Percentiles rank a stretch among this genome's conserved stretches.
These are phyloP conservation scores for Amphiprion ocellaris DNA, from an alignment of 2,113 vertebrate species.

Conservation along the genomic window DNA sequence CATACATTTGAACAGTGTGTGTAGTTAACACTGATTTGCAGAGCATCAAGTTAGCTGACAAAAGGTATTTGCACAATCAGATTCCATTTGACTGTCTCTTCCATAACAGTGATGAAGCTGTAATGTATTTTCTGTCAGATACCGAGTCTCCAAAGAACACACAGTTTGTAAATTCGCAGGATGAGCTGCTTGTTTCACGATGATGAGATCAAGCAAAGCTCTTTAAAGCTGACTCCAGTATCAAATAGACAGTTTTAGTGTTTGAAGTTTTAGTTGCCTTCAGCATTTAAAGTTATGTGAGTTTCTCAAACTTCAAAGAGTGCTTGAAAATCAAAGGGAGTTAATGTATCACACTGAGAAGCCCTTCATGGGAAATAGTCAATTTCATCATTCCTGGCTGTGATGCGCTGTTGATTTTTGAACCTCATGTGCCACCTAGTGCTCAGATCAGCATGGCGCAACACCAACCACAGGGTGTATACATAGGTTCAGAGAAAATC, in stretches of 20 bases:
- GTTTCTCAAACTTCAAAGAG: neutral
- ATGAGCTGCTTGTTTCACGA: conserved; percentile 9
- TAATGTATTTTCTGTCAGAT: neutral
- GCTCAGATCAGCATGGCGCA: conserved; percentile 42
- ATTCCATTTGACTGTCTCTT: conserved; percentile 16
- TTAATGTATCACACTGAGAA: neutral
- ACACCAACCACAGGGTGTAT: neutral
- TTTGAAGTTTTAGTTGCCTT: neutral
- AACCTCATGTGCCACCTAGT: conserved; percentile 63
- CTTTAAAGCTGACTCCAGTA: conserved; percentile 14
- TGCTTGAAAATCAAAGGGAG: neutral
- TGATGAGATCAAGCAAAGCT: conserved; percentile 9
- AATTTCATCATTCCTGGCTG: neutral
- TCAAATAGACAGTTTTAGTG: conserved; percentile 9
- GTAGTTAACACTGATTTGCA: neutral
- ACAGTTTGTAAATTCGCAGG: conserved; percentile 2
- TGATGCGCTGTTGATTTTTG: conserved; percentile 3
- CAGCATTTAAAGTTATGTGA: neutral
- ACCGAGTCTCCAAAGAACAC: neutral
- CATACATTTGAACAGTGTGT: no score
- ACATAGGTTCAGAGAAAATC: neutral
- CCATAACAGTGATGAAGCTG: neutral
- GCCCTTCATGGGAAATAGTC: neutral
- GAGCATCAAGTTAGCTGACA: neutral
- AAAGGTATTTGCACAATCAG: neutral